These are phyloP conservation scores for Cryptocephalus moraei DNA, from an alignment of 2,888 invertebrate genomes.

Conservation along the genomic window DNA sequence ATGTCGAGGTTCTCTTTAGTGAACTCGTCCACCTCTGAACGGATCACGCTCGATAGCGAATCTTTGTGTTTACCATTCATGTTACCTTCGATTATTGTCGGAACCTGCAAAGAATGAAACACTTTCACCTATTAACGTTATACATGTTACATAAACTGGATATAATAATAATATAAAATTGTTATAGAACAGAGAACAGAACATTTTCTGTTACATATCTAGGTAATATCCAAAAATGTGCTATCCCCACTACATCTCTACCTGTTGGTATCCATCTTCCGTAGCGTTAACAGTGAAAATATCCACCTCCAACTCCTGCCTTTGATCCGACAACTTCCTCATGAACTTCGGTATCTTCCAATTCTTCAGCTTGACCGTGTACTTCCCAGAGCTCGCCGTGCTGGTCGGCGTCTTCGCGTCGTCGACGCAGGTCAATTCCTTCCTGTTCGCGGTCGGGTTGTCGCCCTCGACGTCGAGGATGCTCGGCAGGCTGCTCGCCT, in stretches of 20 bases:
- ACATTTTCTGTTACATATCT: not conserved
- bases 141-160: not conserved
- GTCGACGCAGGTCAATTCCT: slow-evolving; percentile 19
- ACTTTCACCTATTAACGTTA: not conserved
- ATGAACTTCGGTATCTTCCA: slow-evolving; percentile 63
- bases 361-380: slow-evolving; percentile 46
- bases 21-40: slow-evolving; percentile 19
- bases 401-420: slow-evolving; percentile 59
- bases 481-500: slow-evolving; percentile 73
- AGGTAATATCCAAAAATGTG: not conserved
- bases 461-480: slow-evolving; percentile 61
- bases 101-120: slow-evolving; percentile 41
- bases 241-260: no score
- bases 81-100: slow-evolving; percentile 40
- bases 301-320: slow-evolving; percentile 25
- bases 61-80: slow-evolving; percentile 22
- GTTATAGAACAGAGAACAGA: no score
- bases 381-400: slow-evolving; percentile 48
- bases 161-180: not conserved
- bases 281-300: slow-evolving; percentile 21
- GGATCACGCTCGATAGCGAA: slow-evolving; percentile 16
- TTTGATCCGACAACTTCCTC: slow-evolving; percentile 40
- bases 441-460: slow-evolving; percentile 7
- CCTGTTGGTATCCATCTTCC: slow-evolving; percentile 27
- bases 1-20: slow-evolving; percentile 56